These are phyloP conservation scores for Daboia siamensis DNA, from an alignment of 2,113 vertebrate genomes.

Conservation along the genomic window DNA sequence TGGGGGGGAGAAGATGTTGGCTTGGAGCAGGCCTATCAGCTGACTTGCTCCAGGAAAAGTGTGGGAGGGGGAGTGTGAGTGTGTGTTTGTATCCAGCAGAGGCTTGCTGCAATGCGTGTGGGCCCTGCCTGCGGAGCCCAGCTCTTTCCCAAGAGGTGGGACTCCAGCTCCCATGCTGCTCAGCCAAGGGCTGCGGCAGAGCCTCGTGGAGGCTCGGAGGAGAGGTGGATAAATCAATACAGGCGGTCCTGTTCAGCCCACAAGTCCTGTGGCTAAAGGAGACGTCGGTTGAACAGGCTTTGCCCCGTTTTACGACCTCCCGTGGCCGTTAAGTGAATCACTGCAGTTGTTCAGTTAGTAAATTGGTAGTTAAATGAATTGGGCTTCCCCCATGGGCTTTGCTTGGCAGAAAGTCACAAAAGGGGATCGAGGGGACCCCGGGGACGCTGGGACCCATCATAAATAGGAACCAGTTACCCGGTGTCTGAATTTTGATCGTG, in stretches of 20 bases:
- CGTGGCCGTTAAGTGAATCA: too few species aligned
- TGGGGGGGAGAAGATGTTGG: not conserved
- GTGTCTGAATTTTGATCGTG: too few species aligned
- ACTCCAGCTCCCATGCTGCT: not conserved
- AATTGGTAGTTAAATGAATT: too few species aligned
- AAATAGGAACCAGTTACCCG: accelerated
- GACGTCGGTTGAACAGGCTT: too few species aligned
- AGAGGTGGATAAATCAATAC: not conserved
- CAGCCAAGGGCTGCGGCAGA: not conserved
- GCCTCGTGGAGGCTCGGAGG: not conserved
- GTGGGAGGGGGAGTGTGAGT: too few species aligned
- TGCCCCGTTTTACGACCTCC: too few species aligned
- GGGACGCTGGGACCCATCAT: too few species aligned
- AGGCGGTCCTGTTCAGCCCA: too few species aligned
- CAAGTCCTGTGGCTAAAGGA: not conserved
- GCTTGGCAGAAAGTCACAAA: too few species aligned
- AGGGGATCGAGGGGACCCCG: too few species aligned
- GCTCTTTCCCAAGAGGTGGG: not conserved
- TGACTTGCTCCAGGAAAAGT: not conserved
- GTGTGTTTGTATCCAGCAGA: not conserved
- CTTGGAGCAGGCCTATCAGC: not conserved
- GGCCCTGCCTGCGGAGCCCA: not conserved
- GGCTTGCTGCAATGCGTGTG: not conserved
- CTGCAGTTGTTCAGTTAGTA: too few species aligned
- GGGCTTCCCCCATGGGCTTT: too few species aligned